Evolutionary conservation across 23 tunicate genomes (phyloP), one percentile per base, ranked within the genome.

Genomic region (Halocynthia aurantium): DNA sequence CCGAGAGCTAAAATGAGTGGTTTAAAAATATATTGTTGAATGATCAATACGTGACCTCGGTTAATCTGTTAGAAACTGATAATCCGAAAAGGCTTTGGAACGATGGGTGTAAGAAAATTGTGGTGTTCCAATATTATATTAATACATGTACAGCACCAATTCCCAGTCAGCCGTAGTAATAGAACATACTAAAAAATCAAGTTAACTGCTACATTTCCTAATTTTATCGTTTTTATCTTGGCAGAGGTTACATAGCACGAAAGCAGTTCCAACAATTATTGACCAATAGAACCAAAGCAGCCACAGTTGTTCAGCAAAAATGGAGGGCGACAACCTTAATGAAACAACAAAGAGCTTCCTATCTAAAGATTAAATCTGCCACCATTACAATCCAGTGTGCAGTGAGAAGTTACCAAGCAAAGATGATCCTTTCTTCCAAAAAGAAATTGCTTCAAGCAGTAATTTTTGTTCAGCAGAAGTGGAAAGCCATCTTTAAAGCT

Each of bases 261-360:
- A 44, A 75, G 13, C 31, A 19, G 8, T 19, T 8, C 64, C n/a
- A 60, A 15, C n/a, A 60, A n/a, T n/a, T 60, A 31, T 31, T 31
- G 44, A 4, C 44, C 4, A 4, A 17, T 22, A 73, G 18, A 62
- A 50, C 44, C 9, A 62, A 77, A 50, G 81, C 81, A 50, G 72
- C 56, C 15, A 62, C 65, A 8, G 10, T n/a, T 9, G 17, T 77
- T 10, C 85, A 81, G 50, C 52, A 56, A 0, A 53, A 81, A 7
- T 81, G 78, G 78, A 71, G 79, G 49, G 78, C 85, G 52, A 81
- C 60, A 9, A 21, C 50, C n/a, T 19, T 55, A 77, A 77, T 62
- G 71, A 40, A 22, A 50, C 54, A 22, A 71, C 9, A 20, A 19
- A 19, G 76, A 71, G 17, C 55, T 10, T 20, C 50, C 10, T 71